A percentile compares a stretch with the other conserved stretches of the same genome.
These are phyloP conservation scores for Stratiomys singularior DNA, from an alignment of 2,888 invertebrate genomes.

Conservation along the genomic window DNA sequence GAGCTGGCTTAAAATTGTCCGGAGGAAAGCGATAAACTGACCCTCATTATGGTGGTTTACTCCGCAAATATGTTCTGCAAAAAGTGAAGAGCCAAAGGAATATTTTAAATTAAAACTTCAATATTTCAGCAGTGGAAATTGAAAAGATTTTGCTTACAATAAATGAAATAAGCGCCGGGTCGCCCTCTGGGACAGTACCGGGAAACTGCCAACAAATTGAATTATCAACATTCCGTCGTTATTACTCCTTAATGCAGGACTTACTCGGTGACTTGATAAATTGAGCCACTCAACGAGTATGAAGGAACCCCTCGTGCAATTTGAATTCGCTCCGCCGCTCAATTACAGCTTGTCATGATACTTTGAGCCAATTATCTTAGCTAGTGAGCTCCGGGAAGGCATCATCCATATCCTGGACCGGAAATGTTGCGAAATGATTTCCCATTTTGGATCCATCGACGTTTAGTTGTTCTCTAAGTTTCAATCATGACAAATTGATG, in stretches of 20 bases:
- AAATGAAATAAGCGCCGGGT: too few relatives aligned
- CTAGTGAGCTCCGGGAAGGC: not conserved
- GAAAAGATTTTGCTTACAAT: too few relatives aligned
- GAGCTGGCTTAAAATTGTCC: too few relatives aligned
- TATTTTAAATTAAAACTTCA: too few relatives aligned
- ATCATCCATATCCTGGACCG: not conserved
- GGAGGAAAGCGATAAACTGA: too few relatives aligned
- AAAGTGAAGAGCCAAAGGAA: too few relatives aligned
- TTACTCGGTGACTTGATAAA: constrained; percentile 21
- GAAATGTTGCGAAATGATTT: constrained; percentile 11
- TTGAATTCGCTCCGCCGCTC: not conserved
- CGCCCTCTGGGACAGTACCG: too few relatives aligned
- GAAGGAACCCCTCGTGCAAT: not conserved
- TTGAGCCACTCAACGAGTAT: constrained; percentile 1
- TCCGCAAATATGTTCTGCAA: too few relatives aligned
- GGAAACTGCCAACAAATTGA: too few relatives aligned
- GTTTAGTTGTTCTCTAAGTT: constrained; percentile 4
- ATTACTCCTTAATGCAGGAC: constrained; percentile 10
- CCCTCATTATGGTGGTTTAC: too few relatives aligned
- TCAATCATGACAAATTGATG: constrained; percentile 22
- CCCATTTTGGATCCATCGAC: not conserved
- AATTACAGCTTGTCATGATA: not conserved
- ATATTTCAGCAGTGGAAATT: too few relatives aligned
- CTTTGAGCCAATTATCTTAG: constrained; percentile 7
- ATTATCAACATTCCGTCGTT: not conserved